Evolutionary conservation across 1,140 invertebrate genomes (phyloP).

Genomic region (Pachypsylla venusta): DNA sequence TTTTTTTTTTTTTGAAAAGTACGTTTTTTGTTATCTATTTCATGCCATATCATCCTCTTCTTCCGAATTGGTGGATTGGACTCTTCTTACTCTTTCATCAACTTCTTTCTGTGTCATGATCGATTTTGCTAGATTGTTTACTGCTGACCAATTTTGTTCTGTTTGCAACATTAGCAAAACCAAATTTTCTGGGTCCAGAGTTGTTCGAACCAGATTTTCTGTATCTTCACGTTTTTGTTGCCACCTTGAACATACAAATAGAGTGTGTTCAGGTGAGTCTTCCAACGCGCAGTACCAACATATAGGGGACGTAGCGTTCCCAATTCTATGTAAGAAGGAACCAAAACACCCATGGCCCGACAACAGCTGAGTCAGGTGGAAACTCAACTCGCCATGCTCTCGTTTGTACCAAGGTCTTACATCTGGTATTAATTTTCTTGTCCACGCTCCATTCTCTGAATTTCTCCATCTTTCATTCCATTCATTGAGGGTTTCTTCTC

Average conservation of each 20-base stretch:
- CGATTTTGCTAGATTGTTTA: neutral
- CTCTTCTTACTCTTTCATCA: neutral
- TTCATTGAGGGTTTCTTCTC: neutral
- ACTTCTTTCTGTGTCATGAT: neutral
- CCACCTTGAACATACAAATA: neutral
- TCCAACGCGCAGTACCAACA: neutral
- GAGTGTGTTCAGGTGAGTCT: constrained; percentile 1
- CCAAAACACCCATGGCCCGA: constrained; percentile 25
- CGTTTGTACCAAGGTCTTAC: constrained; percentile 15
- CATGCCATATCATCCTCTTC: neutral
- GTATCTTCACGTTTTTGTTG: neutral
- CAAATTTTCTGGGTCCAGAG: neutral
- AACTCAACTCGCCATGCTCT: constrained; percentile 20
- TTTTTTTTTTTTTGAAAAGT: too few species aligned
- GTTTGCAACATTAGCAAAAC: neutral
- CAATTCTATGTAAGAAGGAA: neutral
- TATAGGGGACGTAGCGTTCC: neutral
- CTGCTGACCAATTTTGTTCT: neutral
- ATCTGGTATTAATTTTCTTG: neutral
- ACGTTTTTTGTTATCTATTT: neutral
- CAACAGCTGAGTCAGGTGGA: constrained; percentile 24
- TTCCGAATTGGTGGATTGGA: neutral
- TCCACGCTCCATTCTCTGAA: neutral
- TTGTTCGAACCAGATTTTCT: neutral
- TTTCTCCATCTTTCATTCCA: neutral